A percentile compares a stretch with the other conserved stretches of the same genome.
These are phyloP conservation scores for Meriones psammophilus DNA, from an alignment of 2,797 vertebrate species.

Conservation along the genomic window DNA sequence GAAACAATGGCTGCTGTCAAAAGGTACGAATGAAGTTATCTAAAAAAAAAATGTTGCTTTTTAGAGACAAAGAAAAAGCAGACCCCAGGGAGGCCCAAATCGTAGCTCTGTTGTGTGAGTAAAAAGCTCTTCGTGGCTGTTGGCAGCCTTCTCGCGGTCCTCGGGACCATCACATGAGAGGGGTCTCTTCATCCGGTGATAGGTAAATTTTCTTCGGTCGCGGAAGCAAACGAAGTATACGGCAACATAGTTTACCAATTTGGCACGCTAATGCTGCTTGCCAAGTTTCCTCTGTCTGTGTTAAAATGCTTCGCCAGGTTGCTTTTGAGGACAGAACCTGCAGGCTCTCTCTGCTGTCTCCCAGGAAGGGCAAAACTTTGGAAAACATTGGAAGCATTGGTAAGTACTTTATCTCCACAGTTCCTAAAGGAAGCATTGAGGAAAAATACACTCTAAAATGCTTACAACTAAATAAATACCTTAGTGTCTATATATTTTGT, in stretches of 20 bases:
- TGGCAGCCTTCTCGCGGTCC: conserved; percentile 3
- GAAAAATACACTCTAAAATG: conserved; percentile 44
- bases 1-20: conserved; percentile 54
- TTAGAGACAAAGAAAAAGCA: conserved; percentile 19
- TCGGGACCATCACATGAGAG: background rate
- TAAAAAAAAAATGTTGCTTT: conserved; percentile 52
- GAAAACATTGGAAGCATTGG: background rate
- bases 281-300: background rate
- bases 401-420: background rate
- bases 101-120: background rate
- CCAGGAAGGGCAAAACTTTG: background rate
- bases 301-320: background rate
- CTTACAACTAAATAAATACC: background rate
- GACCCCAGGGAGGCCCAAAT: background rate
- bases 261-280: background rate
- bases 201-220: background rate
- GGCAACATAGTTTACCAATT: background rate
- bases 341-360: background rate
- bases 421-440: background rate
- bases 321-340: background rate
- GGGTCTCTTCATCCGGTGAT: background rate
- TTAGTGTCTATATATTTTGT: background rate
- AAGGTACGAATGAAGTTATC: conserved; percentile 30
- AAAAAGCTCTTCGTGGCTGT: background rate
- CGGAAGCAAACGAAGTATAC: background rate